phyloP scores from a whole-genome alignment of 2,113 vertebrate genomes.

The Romanogobio albipinnatus region DNA sequence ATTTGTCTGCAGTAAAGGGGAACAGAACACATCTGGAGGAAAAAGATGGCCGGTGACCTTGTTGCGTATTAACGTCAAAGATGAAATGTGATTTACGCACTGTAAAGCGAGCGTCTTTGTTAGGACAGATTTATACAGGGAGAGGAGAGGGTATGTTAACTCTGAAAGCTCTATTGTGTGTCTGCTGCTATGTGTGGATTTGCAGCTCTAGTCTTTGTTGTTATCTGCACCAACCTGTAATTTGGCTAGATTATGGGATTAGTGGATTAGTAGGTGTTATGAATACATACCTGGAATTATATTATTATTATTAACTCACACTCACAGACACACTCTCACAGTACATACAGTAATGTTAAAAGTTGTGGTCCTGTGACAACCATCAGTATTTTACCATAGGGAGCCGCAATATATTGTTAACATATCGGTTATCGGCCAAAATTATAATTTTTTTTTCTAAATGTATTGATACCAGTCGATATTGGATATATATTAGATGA shows the following conservation, averaged over 20 bases:
- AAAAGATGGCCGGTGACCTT: constrained; percentile 56
- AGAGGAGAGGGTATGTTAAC: background rate
- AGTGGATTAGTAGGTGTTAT: constrained; percentile 36
- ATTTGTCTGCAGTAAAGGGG: constrained; percentile 38
- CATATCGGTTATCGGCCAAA: background rate
- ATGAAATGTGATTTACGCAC: constrained; percentile 40
- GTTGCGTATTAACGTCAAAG: constrained; percentile 34
- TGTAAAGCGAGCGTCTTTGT: background rate
- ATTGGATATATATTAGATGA: background rate
- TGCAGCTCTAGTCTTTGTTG: constrained; percentile 27
- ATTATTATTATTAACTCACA: background rate
- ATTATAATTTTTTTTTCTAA: background rate
- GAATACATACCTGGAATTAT: constrained; percentile 42
- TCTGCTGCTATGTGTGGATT: constrained; percentile 41
- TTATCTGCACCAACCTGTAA: constrained; percentile 41
- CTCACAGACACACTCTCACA: too few species aligned
- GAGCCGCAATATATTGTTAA: background rate
- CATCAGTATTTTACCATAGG: background rate
- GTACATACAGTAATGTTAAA: too few species aligned
- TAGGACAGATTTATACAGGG: background rate
- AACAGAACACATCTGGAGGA: constrained; percentile 39
- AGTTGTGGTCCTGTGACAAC: background rate
- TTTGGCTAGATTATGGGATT: constrained; percentile 42
- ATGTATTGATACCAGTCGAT: background rate
- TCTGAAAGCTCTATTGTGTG: constrained; percentile 19